A percentile compares a stretch with the other conserved stretches of the same genome.
Evolutionary conservation across 2,888 invertebrate species (phyloP).

Genomic region (Cybosia mesomella): DNA sequence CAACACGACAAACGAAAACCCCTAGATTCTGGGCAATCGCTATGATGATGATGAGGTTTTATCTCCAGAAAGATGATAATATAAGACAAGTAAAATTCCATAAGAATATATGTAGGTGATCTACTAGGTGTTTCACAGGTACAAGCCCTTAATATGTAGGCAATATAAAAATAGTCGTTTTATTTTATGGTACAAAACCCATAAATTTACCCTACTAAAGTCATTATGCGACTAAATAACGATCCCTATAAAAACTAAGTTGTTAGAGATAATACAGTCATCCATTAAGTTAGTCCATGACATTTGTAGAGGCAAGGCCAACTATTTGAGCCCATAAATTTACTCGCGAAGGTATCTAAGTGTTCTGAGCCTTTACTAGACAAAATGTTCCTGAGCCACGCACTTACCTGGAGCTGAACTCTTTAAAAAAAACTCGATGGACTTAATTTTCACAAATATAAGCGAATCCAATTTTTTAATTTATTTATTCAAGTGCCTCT

Average conservation of each 20-base stretch:
- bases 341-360: constrained; percentile 1
- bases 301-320: background rate
- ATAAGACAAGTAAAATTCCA: no score
- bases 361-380: background rate
- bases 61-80: no score
- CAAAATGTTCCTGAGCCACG: background rate
- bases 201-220: background rate
- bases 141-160: no score
- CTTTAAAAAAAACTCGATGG: background rate
- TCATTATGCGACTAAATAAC: background rate
- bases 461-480: no score
- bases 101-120: no score
- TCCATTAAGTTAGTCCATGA: background rate
- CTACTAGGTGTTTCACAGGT: no score
- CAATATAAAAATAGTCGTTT: no score
- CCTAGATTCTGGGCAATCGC: no score
- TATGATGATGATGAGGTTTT: no score
- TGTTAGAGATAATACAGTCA: background rate
- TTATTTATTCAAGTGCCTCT: no score
- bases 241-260: background rate
- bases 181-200: background rate
- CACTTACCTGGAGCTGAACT: background rate
- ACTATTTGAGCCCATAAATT: background rate
- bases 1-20: no score
- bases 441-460: no score